phyloP scores from a whole-genome alignment of 2,888 invertebrate genomes.

The Perdita meconis region DNA sequence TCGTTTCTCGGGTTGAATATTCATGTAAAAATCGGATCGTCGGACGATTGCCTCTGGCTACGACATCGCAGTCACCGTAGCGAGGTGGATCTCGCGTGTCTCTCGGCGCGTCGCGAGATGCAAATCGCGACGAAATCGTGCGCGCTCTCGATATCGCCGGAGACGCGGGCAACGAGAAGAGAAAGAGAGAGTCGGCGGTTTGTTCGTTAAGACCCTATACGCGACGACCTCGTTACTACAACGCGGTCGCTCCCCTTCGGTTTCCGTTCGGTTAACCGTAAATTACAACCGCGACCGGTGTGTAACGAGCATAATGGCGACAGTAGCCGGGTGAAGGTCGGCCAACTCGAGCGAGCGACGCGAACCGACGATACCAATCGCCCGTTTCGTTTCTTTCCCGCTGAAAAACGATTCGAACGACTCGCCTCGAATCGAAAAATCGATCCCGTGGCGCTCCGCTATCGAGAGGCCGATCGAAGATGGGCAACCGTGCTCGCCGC shows the following conservation, averaged over 20 bases:
- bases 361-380: conserved; percentile 44
- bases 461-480: conserved; percentile 26
- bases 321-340: conserved; percentile 82
- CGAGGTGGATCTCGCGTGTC: neutral
- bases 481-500: conserved; percentile 13
- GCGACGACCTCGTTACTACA: conserved; percentile 74
- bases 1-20: neutral
- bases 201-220: conserved; percentile 70
- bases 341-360: conserved; percentile 71
- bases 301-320: conserved; percentile 82
- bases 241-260: conserved; percentile 76
- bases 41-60: neutral
- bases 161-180: conserved; percentile 11
- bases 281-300: conserved; percentile 80
- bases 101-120: neutral
- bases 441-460: neutral
- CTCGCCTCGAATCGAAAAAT: conserved; percentile 25
- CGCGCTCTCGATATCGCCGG: conserved; percentile 7
- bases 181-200: conserved; percentile 59
- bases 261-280: conserved; percentile 83
- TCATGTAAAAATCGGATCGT: neutral
- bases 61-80: neutral
- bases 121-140: conserved; percentile 8
- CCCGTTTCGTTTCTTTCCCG: conserved; percentile 24
- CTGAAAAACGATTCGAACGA: conserved; percentile 8